phyloP scores from a whole-genome alignment of 2,888 invertebrate species.

The Arctia plantaginis region DNA sequence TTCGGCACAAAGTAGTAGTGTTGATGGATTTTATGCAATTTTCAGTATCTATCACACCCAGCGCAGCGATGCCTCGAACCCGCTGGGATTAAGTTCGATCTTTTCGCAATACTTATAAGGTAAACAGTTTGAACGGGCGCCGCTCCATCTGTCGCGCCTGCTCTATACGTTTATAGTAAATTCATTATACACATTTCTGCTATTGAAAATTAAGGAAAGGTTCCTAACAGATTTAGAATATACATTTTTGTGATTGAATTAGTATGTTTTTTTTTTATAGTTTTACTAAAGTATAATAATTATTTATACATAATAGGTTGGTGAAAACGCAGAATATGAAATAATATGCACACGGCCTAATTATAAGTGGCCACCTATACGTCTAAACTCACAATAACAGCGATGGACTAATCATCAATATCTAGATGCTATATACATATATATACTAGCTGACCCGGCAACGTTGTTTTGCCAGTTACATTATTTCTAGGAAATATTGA shows the following conservation, averaged over 20 bases:
- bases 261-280: no score
- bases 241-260: not conserved
- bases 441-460: no score
- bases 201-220: not conserved
- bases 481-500: no score
- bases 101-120: constrained; percentile 83
- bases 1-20: constrained; percentile 74
- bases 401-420: no score
- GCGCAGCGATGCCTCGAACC: constrained; percentile 73
- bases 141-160: constrained; percentile 42
- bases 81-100: constrained; percentile 84
- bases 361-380: no score
- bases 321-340: no score
- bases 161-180: constrained; percentile 13
- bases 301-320: no score
- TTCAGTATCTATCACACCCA: constrained; percentile 85
- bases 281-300: no score
- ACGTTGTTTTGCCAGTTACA: no score
- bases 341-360: no score
- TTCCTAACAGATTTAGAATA: not conserved
- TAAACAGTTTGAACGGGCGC: constrained; percentile 73
- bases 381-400: no score
- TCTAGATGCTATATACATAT: no score
- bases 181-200: constrained; percentile 50
- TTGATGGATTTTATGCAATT: constrained; percentile 87